Base-by-base conservation (phyloP, 2,888 invertebrate species). In the Spicauda simplicius region DNA sequence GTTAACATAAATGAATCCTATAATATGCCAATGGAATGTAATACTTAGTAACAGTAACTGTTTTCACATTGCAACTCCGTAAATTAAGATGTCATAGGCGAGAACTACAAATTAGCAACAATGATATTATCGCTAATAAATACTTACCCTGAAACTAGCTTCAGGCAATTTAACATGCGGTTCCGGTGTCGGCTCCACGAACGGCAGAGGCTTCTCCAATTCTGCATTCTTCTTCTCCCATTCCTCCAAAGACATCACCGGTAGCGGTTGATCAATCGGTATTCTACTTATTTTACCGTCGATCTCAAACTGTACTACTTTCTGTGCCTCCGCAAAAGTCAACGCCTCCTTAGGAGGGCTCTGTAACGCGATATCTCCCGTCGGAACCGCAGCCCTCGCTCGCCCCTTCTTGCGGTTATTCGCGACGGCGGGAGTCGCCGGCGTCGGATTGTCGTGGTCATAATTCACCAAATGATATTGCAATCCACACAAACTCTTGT, bases 271-370 rank as follows among this genome's bases (percentile, higher is more conserved):
- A 69, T 95, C 94, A 52, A 94, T 94, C 0, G 94, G 92, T 68
- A 95, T 90, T 71, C 96, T 94, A 68, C 96, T 95, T 66, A 96
- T 95, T 83, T 96, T 95, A 0, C 97, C 97, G 83, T 97, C 96
- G n/a, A 97, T 94, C 80, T 98, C 97, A 80, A 98, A 96, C 83
- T 97, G 97, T 0, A 98, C 97, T 73, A 97, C 95, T 89, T 96
- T 96, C 82, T 97, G 97, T 2, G 97, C 96, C 81, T 97, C 97
- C 37, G 97, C 97, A 81, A 97, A 97, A 14, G 97, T 96, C 60
- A 98, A 90, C 14, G 96, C 96, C 81, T 97, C 96, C 76, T 95
- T 94, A 1, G 94, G 93, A 11, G 93, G 93, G 69, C 93, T 90
- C 73, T 91, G 93, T 4, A 93, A 83, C 2, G 90, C 91, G 68